A percentile compares a stretch with the other conserved stretches of the same genome.
Evolutionary conservation across 2,888 invertebrate genomes (phyloP).

Genomic region (Diarsia mendica): DNA sequence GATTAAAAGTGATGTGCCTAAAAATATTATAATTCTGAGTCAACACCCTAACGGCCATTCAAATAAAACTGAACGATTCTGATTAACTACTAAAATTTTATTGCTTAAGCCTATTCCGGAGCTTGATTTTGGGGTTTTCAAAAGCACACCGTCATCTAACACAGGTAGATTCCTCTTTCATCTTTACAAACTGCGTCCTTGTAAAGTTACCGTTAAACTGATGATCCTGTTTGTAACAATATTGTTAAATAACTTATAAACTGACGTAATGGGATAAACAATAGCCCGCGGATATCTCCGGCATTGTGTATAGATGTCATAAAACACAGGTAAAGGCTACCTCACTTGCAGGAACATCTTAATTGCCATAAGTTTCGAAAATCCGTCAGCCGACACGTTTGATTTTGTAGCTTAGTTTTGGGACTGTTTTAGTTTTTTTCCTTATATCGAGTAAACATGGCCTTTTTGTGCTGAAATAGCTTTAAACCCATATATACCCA

Average conservation of each 20-base stretch:
- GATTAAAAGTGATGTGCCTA: neutral
- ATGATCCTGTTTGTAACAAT: constrained; percentile 82
- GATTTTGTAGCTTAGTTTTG: constrained; percentile 48
- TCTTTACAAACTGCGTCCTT: constrained; percentile 66
- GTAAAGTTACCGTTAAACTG: constrained; percentile 82
- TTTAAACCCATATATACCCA: neutral
- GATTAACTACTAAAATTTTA: constrained; percentile 53
- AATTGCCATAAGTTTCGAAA: constrained; percentile 79
- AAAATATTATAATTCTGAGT: constrained; percentile 21
- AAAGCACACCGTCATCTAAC: constrained; percentile 55
- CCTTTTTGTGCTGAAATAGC: constrained; percentile 12
- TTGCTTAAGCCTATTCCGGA: constrained; percentile 35
- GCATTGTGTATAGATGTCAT: constrained; percentile 78
- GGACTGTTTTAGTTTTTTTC: constrained; percentile 12
- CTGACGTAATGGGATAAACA: constrained; percentile 88
- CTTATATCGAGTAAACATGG: neutral
- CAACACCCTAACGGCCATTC: constrained; percentile 11
- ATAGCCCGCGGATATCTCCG: constrained; percentile 74
- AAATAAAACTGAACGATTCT: constrained; percentile 40
- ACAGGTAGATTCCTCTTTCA: constrained; percentile 79
- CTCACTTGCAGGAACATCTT: constrained; percentile 84
- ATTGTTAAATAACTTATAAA: constrained; percentile 80
- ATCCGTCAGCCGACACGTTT: constrained; percentile 76
- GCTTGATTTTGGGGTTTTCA: constrained; percentile 45
- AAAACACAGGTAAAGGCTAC: constrained; percentile 88